phyloP scores from a whole-genome alignment of 2,888 invertebrate species.

The Dicycla oo region DNA sequence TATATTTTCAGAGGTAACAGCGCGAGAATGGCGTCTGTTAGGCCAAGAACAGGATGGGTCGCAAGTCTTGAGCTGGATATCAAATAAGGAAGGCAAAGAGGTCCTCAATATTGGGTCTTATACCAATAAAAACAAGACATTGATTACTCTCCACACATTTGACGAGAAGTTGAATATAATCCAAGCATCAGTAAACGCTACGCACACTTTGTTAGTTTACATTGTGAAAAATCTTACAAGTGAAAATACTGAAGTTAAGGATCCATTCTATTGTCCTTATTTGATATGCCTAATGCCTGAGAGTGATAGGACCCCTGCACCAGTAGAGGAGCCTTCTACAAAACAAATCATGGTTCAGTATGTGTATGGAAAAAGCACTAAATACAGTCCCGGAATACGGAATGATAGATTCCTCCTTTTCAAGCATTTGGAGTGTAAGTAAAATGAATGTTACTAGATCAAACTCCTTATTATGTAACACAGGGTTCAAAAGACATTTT shows the following conservation, averaged over 20 bases:
- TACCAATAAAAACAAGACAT: slow-evolving; percentile 90
- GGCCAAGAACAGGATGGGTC: slow-evolving; percentile 95
- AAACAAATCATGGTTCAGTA: slow-evolving; percentile 96
- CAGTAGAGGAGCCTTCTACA: slow-evolving; percentile 89
- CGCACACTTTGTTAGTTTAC: slow-evolving; percentile 92
- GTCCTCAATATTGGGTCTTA: slow-evolving; percentile 91
- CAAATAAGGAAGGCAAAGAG: slow-evolving; percentile 74
- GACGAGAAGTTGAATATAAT: slow-evolving; percentile 92
- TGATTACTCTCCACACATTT: slow-evolving; percentile 92
- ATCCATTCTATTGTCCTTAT: slow-evolving; percentile 91
- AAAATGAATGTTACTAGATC: slow-evolving; percentile 2
- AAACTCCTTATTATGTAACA: background rate
- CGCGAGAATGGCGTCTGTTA: slow-evolving; percentile 94
- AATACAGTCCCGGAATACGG: slow-evolving; percentile 86
- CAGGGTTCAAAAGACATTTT: background rate
- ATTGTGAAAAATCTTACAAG: slow-evolving; percentile 90
- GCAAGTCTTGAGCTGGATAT: slow-evolving; percentile 93
- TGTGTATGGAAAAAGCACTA: slow-evolving; percentile 91
- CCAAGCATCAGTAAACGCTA: slow-evolving; percentile 94
- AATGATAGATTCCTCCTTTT: slow-evolving; percentile 93
- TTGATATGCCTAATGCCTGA: slow-evolving; percentile 90
- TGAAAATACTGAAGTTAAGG: slow-evolving; percentile 75
- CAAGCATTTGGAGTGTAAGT: slow-evolving; percentile 95
- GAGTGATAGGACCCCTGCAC: slow-evolving; percentile 77
- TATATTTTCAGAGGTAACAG: slow-evolving; percentile 89